Evolutionary conservation across 2,113 vertebrate species (phyloP), one percentile per base, ranked within the genome.

Genomic region (Pyxicephalus adspersus): DNA sequence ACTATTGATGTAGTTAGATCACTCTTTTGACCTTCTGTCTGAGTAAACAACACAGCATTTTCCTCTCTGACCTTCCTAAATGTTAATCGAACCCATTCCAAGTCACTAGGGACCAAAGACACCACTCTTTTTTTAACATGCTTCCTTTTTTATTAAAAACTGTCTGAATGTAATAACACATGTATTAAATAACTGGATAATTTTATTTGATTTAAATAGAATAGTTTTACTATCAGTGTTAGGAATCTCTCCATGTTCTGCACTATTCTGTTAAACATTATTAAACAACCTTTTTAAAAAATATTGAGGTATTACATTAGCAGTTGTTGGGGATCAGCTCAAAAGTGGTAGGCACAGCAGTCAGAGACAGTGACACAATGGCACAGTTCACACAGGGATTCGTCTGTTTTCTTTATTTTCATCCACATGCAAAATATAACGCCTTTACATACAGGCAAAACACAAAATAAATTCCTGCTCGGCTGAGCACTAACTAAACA

Each of bases 1-100:
- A 55, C 28, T 82, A 75, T 82, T 82, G 80, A 75, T 82, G 75
- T 82, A 58, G 61, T 58, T 66, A 75, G 80, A 75, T 82, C 80
- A 75, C 71, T 75, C 50, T 50, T 75, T 66, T 82, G 71, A 75
- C 80, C 80, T 82, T 82, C 71, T 75, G 80, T 66, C 70, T 82
- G 31, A 20, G 80, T 82, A 82, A 82, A 82, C 80, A 82, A 82
- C 71, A 75, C 58, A 75, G 70, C 61, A 82, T 82, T 82, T 81
- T 66, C 71, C 31, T 75, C 63, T 58, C 70, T 82, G 80, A 82
- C 80, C 80, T 82, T 82, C 80, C 71, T 82, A 82, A 82, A 75
- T 82, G 70, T 82, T 82, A 82, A 82, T 82, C 61, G 63, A 82
- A 82, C 80, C 51, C 63, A 75, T 23, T 75, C 22, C 29, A 20